Conservation (phyloP, 2,113 vertebrate species). For the Nycticorax nycticorax region DNA sequence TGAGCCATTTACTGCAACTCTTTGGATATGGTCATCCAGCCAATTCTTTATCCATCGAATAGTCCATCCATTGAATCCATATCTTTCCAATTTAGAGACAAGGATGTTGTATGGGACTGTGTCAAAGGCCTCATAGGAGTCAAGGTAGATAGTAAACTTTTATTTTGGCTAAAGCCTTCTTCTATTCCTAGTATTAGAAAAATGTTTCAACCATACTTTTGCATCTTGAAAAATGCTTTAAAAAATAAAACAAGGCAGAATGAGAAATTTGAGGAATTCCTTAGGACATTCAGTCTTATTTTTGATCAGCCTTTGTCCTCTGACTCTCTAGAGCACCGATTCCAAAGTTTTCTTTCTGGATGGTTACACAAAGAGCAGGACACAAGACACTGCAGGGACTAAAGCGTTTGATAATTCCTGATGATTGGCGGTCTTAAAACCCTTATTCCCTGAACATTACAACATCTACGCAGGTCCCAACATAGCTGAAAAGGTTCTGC, state of each 20-base stretch:
- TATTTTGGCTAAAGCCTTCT: not conserved
- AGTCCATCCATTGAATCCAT: not conserved
- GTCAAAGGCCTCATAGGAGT: not conserved
- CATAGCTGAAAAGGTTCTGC: not conserved
- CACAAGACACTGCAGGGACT: not conserved
- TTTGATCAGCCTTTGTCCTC: not conserved
- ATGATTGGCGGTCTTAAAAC: not conserved
- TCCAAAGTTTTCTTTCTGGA: not conserved
- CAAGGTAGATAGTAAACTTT: not conserved
- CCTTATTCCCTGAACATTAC: not conserved
- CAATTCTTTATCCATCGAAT: not conserved
- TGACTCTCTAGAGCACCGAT: not conserved
- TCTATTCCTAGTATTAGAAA: not conserved
- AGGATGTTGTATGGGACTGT: not conserved
- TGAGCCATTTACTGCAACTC: not conserved
- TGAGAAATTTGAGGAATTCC: not conserved
- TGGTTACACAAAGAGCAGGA: not conserved
- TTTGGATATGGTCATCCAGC: not conserved
- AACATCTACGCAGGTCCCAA: rapidly evolving
- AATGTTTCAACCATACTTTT: not conserved
- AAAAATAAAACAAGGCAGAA: not conserved
- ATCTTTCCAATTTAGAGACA: not conserved
- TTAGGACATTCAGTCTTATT: not conserved
- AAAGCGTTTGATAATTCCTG: not conserved
- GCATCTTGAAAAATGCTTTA: not conserved